These are phyloP conservation scores for Meloe dianella DNA, from an alignment of 2,888 invertebrate species.

Conservation along the genomic window DNA sequence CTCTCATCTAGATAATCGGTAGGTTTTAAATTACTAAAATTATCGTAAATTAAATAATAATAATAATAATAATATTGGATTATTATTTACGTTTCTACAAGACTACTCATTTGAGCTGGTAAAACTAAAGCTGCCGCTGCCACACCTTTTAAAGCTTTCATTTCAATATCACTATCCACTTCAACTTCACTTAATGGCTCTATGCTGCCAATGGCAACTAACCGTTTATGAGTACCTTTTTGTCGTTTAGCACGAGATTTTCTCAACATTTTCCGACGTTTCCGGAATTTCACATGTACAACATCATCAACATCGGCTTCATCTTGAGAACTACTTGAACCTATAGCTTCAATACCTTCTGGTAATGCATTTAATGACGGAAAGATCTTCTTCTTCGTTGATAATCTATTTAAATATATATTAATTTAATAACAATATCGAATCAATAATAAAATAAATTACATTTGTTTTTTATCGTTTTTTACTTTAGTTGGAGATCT, in stretches of 20 bases:
- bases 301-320: conserved; percentile 62
- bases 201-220: conserved; percentile 48
- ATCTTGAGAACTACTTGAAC: conserved; percentile 60
- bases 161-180: conserved; percentile 56
- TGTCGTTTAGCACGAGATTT: conserved; percentile 67
- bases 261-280: conserved; percentile 66
- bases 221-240: conserved; percentile 48
- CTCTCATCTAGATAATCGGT: conserved; percentile 57
- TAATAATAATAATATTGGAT: conserved; percentile 7
- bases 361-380: conserved; percentile 57
- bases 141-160: conserved; percentile 49
- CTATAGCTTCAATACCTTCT: conserved; percentile 62
- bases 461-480: conserved; percentile 34
- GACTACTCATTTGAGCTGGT: conserved; percentile 51
- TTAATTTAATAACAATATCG: background rate
- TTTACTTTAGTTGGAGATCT: conserved; percentile 30
- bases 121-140: conserved; percentile 50
- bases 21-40: conserved; percentile 48
- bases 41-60: conserved; percentile 12
- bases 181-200: conserved; percentile 56
- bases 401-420: conserved; percentile 44
- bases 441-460: conserved; percentile 7
- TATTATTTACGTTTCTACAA: conserved; percentile 49
- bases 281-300: conserved; percentile 51
- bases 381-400: conserved; percentile 61